These are phyloP conservation scores for Meandrusa payeni DNA, from an alignment of 2,888 invertebrate species.

Conservation along the genomic window DNA sequence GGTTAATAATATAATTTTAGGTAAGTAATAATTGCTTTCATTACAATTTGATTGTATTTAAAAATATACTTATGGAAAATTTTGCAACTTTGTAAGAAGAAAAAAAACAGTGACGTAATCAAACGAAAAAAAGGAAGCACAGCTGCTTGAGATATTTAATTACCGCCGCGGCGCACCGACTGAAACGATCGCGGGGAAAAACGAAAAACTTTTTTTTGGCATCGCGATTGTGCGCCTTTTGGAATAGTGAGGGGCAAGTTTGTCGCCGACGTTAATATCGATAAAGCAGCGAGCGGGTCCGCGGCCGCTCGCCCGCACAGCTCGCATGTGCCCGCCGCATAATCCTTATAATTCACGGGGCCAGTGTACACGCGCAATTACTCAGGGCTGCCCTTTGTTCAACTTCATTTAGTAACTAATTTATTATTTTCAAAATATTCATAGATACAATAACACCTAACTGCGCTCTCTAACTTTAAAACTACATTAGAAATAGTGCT, in stretches of 20 bases:
- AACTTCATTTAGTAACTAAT: too few species aligned
- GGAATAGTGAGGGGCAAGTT: conserved; percentile 14
- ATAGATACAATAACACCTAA: too few species aligned
- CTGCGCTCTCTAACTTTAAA: too few species aligned
- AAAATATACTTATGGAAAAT: too few species aligned
- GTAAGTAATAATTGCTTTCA: too few species aligned
- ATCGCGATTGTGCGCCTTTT: conserved; percentile 2
- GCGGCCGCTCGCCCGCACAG: conserved; percentile 37
- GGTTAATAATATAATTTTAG: too few species aligned
- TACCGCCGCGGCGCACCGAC: neutral
- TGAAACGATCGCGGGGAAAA: conserved; percentile 1
- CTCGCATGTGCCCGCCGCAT: conserved; percentile 45
- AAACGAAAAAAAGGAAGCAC: neutral
- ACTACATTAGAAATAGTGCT: too few species aligned
- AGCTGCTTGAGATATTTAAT: conserved; percentile 5
- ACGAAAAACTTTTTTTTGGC: conserved; percentile 6
- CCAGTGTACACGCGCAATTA: conserved; percentile 51
- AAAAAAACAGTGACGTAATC: neutral
- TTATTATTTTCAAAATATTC: too few species aligned
- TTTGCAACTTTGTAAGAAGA: too few species aligned
- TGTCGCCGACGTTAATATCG: conserved; percentile 29
- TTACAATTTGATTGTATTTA: too few species aligned
- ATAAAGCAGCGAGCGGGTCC: conserved; percentile 32
- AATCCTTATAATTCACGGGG: conserved; percentile 57
- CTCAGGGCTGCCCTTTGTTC: conserved; percentile 42